Evolutionary conservation across 2,797 vertebrate genomes (phyloP), one percentile per base, ranked within the genome.

Genomic region (Serranus cabrilla): DNA sequence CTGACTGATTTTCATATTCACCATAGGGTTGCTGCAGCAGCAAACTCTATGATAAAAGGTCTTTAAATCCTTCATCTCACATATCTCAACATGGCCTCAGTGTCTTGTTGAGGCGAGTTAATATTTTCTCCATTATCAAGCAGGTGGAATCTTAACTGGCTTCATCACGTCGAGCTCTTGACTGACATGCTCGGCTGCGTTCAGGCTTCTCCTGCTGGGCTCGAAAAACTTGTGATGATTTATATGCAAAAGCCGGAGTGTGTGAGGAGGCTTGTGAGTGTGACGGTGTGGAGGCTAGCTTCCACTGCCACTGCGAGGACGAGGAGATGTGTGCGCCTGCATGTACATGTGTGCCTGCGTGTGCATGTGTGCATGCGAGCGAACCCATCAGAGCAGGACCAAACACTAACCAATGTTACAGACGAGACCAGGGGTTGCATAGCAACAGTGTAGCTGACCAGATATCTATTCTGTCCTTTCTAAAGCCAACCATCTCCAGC

Each of bases 371-470:
- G 76, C 79, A 82, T 83, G 74, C 3, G 31, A 80, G 64, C 31
- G 59, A 85, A 89, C 74, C 91, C 80, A 85, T 80, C 76, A 83
- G 85, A 88, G 87, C 70, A 76, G 88, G 86, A 89, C 90, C 79
- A 70, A 90, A 91, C 78, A 80, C 79, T 49, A 87, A 80, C 82
- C 90, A 81, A 77, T 88, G 89, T 87, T 87, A 85, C 72, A 82
- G 87, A 85, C 54, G 49, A 92, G 92, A 88, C 80, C 72, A 86
- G 80, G 88, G 90, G 94, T 95, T 95, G 94, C 95, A 94, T 95
- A 95, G 95, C 95, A 95, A 96, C 95, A 93, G 93, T 91, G 82
- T 83, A 77, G 89, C 93, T 95, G 94, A 94, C 93, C 93, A 93
- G 86, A 90, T 90, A 90, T 89, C 81, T 89, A 76, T 87, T 91